Evolutionary conservation across 2,888 invertebrate species (phyloP), one percentile per base, ranked within the genome.

Genomic region (Calameuta filiformis): DNA sequence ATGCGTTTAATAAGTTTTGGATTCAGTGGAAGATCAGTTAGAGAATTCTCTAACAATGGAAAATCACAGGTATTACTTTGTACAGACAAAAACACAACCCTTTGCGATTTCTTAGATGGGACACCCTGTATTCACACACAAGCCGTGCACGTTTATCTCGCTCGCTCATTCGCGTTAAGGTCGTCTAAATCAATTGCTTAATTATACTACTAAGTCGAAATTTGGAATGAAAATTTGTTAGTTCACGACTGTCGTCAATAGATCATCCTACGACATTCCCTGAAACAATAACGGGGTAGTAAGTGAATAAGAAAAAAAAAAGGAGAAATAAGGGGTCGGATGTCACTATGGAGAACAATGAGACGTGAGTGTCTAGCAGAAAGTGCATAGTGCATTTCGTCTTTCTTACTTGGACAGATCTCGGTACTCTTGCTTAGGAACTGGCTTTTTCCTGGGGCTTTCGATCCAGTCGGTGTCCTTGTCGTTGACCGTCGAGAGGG

Each of bases 381-480:
- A 56, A 56, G 56, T 56, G 56, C 56, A 56, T 56, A 23, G 2
- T 56, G 56, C 71, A 34, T 31, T 71, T 15, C 33, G 71, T 31
- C 75, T 76, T 56, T 74, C 85, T 87, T 85, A 87, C 91, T 88
- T 87, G 77, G 88, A 79, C 73, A 83, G 75, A 34, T 90, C 89
- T 34, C 88, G 86, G 78, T 79, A 84, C 73, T 91, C 90, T 80
- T 85, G 89, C 75, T 87, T 89, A 33, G 85, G 76, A 0, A 86
- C 83, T 1, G 87, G 88, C 76, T 89, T 87, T 76, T 90, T 92
- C 77, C 89, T 90, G 56, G 91, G 86, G 68, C 91, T 89, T 9
- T 83, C 79, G 76, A 86, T 82, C 80, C 89, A 89, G 12, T 87
- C 87, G 11, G 68, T 78, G 69, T 89, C 87, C 79, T 88, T 89